Conservation (phyloP, 1,140 invertebrate genomes). For the Atta texana region DNA sequence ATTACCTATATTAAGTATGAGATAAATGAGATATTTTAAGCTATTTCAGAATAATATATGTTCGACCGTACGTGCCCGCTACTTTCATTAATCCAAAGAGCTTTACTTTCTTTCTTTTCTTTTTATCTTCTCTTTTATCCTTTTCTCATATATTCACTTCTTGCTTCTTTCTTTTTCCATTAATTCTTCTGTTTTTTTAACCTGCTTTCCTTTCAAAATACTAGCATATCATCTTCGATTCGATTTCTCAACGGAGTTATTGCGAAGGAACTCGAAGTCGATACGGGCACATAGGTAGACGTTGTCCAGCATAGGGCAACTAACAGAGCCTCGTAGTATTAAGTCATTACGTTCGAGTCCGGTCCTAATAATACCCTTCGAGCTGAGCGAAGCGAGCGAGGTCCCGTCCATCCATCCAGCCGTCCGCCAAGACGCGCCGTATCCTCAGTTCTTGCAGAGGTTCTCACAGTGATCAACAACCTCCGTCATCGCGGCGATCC, state of each 20-base stretch:
- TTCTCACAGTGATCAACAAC: conserved; percentile 71
- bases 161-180: not conserved
- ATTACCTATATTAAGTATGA: not conserved
- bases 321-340: conserved; percentile 80
- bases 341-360: conserved; percentile 80
- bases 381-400: conserved; percentile 71
- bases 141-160: too few relatives aligned
- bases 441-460: conserved; percentile 72
- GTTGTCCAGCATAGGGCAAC: conserved; percentile 73
- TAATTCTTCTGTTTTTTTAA: not conserved
- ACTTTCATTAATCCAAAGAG: conserved; percentile 23
- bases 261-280: conserved; percentile 61
- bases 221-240: not conserved
- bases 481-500: not conserved
- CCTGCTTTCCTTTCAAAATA: not conserved
- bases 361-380: conserved; percentile 81
- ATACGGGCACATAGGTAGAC: conserved; percentile 66
- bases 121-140: not conserved
- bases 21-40: conserved; percentile 18
- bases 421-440: conserved; percentile 72
- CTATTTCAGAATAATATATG: not conserved
- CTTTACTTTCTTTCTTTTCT: not conserved
- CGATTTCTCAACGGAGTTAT: conserved; percentile 58
- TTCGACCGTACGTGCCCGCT: not conserved
- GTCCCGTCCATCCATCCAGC: conserved; percentile 75